Conservation (phyloP, 92 coral and sea anemone genomes). For the Palythoa grandis region DNA sequence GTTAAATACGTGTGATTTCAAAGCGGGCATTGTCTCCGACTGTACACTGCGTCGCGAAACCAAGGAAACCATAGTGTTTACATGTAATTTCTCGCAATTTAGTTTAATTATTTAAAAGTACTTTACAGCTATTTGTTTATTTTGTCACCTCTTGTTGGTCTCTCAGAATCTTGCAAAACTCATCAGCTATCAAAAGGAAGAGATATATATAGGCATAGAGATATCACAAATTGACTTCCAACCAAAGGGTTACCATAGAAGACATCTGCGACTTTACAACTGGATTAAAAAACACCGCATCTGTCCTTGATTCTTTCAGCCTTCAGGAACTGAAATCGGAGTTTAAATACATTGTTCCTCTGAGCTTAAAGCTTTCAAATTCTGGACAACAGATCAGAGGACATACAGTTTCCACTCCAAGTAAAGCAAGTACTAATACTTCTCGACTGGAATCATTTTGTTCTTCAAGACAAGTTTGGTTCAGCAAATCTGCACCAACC, state of each 20-base stretch:
- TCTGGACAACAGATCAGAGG: neutral
- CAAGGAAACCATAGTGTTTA: slow-evolving; percentile 36
- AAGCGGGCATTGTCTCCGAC: neutral
- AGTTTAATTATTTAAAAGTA: neutral
- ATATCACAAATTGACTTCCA: neutral
- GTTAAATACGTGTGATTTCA: neutral
- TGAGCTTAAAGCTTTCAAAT: too few species aligned
- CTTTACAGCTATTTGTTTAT: neutral
- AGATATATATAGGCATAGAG: neutral
- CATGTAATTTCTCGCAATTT: neutral
- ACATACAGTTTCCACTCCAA: too few species aligned
- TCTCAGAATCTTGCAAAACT: neutral
- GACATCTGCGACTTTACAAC: neutral
- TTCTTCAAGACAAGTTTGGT: neutral
- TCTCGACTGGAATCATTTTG: neutral
- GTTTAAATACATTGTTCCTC: neutral
- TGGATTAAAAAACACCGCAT: neutral
- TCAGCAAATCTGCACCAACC: neutral
- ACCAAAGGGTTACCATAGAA: neutral
- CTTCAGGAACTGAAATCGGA: neutral
- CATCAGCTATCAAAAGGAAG: neutral
- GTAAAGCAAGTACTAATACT: too few species aligned
- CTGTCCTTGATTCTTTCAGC: neutral
- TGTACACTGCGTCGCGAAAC: neutral
- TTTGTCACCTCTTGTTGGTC: neutral